A percentile compares a stretch with the other conserved stretches of the same genome.
Evolutionary conservation across 1,140 invertebrate species (phyloP).

Genomic region (Anthonomus grandis): DNA sequence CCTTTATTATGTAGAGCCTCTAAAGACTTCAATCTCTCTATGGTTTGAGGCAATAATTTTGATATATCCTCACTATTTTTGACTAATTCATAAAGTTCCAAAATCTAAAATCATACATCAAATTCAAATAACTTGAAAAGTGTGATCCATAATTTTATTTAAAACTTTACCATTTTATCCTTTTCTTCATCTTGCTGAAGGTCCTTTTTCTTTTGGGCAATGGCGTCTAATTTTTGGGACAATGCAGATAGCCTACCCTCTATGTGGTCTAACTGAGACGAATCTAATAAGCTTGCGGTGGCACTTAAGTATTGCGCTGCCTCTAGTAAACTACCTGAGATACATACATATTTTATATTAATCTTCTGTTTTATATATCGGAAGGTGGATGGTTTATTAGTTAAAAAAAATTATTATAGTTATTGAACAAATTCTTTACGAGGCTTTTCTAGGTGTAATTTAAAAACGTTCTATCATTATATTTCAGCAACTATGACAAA

Average conservation of each 20-base stretch:
- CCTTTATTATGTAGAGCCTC: slow-evolving; percentile 87
- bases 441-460: no score
- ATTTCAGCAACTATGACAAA: no score
- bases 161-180: slow-evolving; percentile 65
- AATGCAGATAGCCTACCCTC: slow-evolving; percentile 73
- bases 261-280: slow-evolving; percentile 75
- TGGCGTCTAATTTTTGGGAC: slow-evolving; percentile 70
- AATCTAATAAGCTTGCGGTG: slow-evolving; percentile 75
- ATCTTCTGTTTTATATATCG: no score
- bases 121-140: no score
- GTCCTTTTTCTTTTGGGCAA: slow-evolving; percentile 66
- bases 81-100: slow-evolving; percentile 80
- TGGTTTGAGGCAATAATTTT: slow-evolving; percentile 72
- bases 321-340: slow-evolving; percentile 54
- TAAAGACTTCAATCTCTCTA: slow-evolving; percentile 78
- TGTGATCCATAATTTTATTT: background rate
- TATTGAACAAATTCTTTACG: no score
- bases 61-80: slow-evolving; percentile 79
- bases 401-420: no score
- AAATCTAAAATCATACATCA: slow-evolving; percentile 69
- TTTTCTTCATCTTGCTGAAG: slow-evolving; percentile 67
- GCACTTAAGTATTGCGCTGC: slow-evolving; percentile 72
- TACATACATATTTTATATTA: no score
- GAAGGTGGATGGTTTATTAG: no score
- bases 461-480: no score